phyloP scores from a whole-genome alignment of 2,888 invertebrate genomes.

The Rotaria macrura region DNA sequence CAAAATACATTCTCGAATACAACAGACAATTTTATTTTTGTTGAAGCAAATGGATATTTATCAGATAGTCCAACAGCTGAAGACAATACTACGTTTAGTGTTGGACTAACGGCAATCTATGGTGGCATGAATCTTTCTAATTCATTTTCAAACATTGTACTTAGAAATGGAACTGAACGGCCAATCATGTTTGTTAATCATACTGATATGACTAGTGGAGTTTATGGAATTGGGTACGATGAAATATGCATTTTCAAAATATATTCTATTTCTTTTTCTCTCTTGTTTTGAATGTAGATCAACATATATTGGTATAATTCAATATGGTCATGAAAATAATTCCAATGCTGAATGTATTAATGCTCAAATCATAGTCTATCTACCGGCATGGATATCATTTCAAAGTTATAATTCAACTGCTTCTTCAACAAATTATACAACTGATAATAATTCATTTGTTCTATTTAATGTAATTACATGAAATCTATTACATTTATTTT shows the following conservation, averaged over 20 bases:
- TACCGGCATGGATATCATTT: conserved; percentile 35
- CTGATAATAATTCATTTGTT: neutral
- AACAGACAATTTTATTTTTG: conserved; percentile 38
- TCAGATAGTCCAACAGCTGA: conserved; percentile 38
- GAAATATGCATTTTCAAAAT: conserved; percentile 27
- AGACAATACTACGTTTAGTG: conserved; percentile 34
- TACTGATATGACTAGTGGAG: conserved; percentile 34
- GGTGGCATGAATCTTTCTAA: conserved; percentile 36
- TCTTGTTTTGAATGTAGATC: conserved; percentile 33
- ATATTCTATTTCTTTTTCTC: neutral
- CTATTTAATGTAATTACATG: neutral
- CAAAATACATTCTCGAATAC: conserved; percentile 22
- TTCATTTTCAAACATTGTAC: conserved; percentile 36
- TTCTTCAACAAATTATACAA: neutral
- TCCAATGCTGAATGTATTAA: conserved; percentile 37
- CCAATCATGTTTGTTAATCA: conserved; percentile 36
- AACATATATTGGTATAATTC: conserved; percentile 34
- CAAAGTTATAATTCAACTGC: neutral
- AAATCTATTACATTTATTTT: neutral
- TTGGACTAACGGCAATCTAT: conserved; percentile 37
- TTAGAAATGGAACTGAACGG: conserved; percentile 37
- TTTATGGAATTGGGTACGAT: neutral
- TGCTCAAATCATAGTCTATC: conserved; percentile 35
- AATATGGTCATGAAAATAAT: conserved; percentile 35
- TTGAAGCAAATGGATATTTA: conserved; percentile 40